Evolutionary conservation across 1,140 invertebrate genomes (phyloP), one percentile per base, ranked within the genome.

Genomic region (Drosophila lacertosa): DNA sequence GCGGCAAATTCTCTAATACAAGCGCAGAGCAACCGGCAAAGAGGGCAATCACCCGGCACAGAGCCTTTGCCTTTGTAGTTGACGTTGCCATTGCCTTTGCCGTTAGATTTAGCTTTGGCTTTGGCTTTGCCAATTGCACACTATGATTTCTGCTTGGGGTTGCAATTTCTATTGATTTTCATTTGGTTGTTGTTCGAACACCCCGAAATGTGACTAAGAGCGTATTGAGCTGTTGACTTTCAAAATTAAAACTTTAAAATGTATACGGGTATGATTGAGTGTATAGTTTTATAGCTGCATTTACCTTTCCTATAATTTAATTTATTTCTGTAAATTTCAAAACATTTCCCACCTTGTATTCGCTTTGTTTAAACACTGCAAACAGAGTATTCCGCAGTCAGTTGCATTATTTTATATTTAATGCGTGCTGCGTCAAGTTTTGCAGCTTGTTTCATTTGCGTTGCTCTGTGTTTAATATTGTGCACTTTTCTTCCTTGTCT

Each of bases 121-220:
- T 51, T 53, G 10, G 16, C 24, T 47, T 39, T 44, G 10, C 33
- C 16, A n/a, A n/a, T n/a, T n/a, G n/a, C n/a, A 13, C 4, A 29
- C 66, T 69, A 48, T 59, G 66, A 71, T 83, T 76, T 72, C 33
- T 83, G 67, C 71, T 76, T 64, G 48, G 77, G 83, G 77, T 89
- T 88, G 83, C 82, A 73, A 83, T 83, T 89, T 81, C 78, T 74
- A 86, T 88, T 89, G 83, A 89, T 88, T 88, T 88, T 89, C 60
- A 54, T 70, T 47, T 50, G 54, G 51, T 60, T 81, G 71, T 66
- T 74, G 42, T 58, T 10, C n/a, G 51, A 11, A 6, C 20, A 20
- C 26, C 9, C 26, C 6, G 5, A 5, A 29, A 29, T 7, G 9
- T 6, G 24, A 26, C 24, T 6, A 5, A 26, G 0, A 6, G 26